Evolutionary conservation across 30 jellyfish, hydroid and myxozoan genomes (phyloP), one percentile per base, ranked within the genome.

Genomic region (Phacellophora camtschatica): DNA sequence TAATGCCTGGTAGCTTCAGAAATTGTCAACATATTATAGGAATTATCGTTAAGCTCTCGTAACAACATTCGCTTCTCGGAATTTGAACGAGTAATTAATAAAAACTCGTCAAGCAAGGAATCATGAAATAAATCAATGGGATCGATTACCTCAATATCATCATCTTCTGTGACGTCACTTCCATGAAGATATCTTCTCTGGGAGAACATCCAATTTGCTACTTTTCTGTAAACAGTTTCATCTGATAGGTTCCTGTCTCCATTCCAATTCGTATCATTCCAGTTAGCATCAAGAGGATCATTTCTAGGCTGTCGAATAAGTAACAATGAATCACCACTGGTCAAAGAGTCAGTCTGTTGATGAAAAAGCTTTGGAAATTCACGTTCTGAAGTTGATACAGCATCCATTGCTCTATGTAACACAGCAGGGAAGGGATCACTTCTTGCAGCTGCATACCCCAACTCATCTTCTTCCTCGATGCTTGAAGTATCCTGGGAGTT

Each of bases 111-210:
- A 18, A 94, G 90, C 56, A 82, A 43, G 11, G 97, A 87, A 22
- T 94, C 99, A 66, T 94, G 96, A 66, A 94, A 94, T 32, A 94
- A 82, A 81, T 94, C 99, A 31, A 94, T 95, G 4, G 99, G 99
- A 46, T 94, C 99, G 57, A 94, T 94, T 24, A 94, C 94, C 77
- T 94, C 99, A 59, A 94, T 87, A 66, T 87, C 99, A 66, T 87
- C 99, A 51, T 61, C 93, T 41, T 88, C 95, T 46, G 34, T 50
- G 23, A 70, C 32, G 53, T 93, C 99, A 16, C 42, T 57, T 31
- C 85, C 83, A 22, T 66, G 85, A 19, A 94, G 82, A 53, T 81
- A 94, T 19, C 69, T 75, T n/a, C 95, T 95, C 55, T 94, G 99
- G 18, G 97, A 66, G 29, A 74, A 84, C 8, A 94, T 96, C 99